phyloP scores from a whole-genome alignment of 2,888 invertebrate species.

The Pegoplata infirma region DNA sequence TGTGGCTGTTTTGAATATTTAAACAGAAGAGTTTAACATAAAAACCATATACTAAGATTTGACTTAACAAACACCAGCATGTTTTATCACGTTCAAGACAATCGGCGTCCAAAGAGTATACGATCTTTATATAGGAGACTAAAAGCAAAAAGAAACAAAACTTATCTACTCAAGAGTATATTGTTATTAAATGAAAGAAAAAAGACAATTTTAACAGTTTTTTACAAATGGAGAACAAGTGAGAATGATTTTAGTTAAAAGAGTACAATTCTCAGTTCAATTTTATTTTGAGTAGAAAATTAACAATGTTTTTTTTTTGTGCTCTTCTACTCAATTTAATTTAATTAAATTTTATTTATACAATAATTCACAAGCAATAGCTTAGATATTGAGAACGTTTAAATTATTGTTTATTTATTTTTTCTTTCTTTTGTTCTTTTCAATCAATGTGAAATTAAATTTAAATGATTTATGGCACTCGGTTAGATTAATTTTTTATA shows the following conservation, averaged over 20 bases:
- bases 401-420: background rate
- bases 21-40: background rate
- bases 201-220: background rate
- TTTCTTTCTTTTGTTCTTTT: background rate
- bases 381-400: background rate
- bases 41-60: background rate
- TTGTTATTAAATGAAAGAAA: background rate
- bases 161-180: constrained; percentile 31
- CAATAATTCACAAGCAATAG: background rate
- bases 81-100: constrained; percentile 41
- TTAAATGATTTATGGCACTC: background rate
- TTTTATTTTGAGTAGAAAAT: constrained; percentile 16
- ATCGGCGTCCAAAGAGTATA: constrained; percentile 4
- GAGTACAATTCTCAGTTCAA: constrained; percentile 21
- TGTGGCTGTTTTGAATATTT: background rate
- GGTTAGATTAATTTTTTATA: too few relatives aligned
- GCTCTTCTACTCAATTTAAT: constrained; percentile 20
- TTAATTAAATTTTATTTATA: background rate
- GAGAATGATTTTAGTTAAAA: constrained; percentile 14
- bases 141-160: background rate
- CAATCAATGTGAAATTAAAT: background rate
- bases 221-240: constrained; percentile 13
- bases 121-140: constrained; percentile 4
- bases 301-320: background rate
- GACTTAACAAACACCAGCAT: constrained; percentile 13